Evolutionary conservation across 2,113 vertebrate genomes (phyloP).

Genomic region (Speoplatyrhinus poulsoni): DNA sequence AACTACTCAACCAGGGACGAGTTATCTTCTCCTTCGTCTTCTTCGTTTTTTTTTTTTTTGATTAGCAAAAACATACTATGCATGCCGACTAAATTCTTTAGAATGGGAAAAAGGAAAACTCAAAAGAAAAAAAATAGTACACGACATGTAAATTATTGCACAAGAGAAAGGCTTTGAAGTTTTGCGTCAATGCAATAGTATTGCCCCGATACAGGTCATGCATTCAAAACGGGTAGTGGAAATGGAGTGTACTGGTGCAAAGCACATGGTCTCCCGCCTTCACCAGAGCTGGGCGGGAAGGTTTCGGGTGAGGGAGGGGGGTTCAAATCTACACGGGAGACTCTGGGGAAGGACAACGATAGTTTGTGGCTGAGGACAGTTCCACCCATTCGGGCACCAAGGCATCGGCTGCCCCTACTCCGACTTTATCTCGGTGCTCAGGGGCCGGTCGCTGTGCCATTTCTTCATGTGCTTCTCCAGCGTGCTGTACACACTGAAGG

Average conservation of each 20-base stretch:
- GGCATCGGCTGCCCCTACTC: conserved; percentile 82
- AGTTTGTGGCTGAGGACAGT: conserved; percentile 61
- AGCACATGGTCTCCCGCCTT: conserved; percentile 93
- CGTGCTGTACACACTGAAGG: conserved; percentile 99
- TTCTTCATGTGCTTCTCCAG: conserved; percentile 99
- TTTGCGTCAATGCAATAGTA: conserved; percentile 99
- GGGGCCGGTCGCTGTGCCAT: conserved; percentile 99
- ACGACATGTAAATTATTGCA: conserved; percentile 99
- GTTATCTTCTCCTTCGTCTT: conserved; percentile 64
- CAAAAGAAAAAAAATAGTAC: conserved; percentile 86
- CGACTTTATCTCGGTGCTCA: conserved; percentile 99
- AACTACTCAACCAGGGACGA: conserved; percentile 98
- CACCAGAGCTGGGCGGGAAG: conserved; percentile 86
- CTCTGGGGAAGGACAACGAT: conserved; percentile 64
- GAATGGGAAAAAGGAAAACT: conserved; percentile 82
- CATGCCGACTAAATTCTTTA: conserved; percentile 96
- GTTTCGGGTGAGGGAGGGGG: conserved; percentile 73
- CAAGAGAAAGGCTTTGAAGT: conserved; percentile 99
- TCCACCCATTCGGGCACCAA: conserved; percentile 69
- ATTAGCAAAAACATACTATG: conserved; percentile 99
- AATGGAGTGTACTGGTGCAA: conserved; percentile 96
- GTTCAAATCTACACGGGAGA: conserved; percentile 86
- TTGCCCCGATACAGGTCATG: conserved; percentile 99
- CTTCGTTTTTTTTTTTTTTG: conserved; percentile 71
- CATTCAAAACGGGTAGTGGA: conserved; percentile 93